Conservation (phyloP, 2,797 vertebrate species). For the Eremophila alpestris region DNA sequence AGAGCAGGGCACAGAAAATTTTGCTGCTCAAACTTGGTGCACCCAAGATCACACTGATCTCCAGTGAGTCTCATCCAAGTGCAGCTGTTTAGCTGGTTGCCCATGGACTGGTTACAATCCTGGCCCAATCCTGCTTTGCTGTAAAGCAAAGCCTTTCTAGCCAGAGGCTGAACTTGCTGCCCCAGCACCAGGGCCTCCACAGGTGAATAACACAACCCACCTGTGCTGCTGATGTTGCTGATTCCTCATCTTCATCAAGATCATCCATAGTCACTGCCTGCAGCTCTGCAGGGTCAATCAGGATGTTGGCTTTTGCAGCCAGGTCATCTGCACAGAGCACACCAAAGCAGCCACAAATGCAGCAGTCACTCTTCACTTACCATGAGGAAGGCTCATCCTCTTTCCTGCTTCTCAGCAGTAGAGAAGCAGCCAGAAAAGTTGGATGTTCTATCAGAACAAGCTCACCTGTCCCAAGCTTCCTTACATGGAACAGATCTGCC, state of each 20-base stretch:
- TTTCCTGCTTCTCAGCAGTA: neutral
- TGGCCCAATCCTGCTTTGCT: neutral
- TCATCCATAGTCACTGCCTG: conserved; percentile 94
- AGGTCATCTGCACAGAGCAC: conserved; percentile 85
- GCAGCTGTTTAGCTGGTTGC: neutral
- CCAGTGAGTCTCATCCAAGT: neutral
- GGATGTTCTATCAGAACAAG: neutral
- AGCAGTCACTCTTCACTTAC: neutral
- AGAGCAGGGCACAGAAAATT: neutral
- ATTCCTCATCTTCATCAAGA: conserved; percentile 95
- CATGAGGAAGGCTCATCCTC: neutral
- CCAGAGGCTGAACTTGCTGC: neutral
- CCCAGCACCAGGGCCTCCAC: fast-evolving
- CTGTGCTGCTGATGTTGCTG: conserved; percentile 81
- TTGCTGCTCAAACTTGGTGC: neutral
- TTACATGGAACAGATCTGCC: neutral
- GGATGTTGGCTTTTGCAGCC: conserved; percentile 91
- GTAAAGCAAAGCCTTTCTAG: neutral
- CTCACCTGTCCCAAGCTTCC: neutral
- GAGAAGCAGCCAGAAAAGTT: neutral
- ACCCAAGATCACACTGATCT: neutral
- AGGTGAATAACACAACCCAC: conserved; percentile 61
- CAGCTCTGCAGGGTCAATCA: conserved; percentile 94
- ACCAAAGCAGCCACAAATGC: neutral
- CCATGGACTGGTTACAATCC: neutral